Percentiles rank a stretch among this genome's conserved stretches.
These are phyloP conservation scores for Ligdia adustata DNA, from an alignment of 2,888 invertebrate species.

Conservation along the genomic window DNA sequence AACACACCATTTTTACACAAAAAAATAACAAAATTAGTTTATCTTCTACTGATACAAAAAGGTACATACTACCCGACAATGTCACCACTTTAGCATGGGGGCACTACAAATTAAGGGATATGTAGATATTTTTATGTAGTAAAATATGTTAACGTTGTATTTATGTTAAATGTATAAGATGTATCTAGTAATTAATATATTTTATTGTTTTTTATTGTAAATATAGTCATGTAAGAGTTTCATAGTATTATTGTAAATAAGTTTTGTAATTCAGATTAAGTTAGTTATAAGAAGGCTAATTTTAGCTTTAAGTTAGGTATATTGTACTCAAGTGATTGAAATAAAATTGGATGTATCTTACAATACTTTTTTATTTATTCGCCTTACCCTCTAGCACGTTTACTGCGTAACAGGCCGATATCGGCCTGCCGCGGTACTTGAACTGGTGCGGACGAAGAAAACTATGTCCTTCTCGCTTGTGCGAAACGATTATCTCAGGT, in stretches of 20 bases:
- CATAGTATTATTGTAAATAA: constrained; percentile 2
- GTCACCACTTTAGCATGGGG: constrained; percentile 25
- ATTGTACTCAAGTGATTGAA: too few relatives aligned
- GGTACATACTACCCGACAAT: constrained; percentile 9
- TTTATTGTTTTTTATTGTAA: too few relatives aligned
- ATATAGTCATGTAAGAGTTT: too few relatives aligned
- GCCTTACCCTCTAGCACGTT: too few relatives aligned
- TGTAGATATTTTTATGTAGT: not conserved
- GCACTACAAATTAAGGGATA: constrained; percentile 24
- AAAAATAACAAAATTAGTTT: constrained; percentile 31
- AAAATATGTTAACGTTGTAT: constrained; percentile 5
- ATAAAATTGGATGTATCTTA: too few relatives aligned
- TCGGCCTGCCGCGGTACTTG: constrained; percentile 28
- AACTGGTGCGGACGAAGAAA: constrained; percentile 28
- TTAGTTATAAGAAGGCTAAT: too few relatives aligned
- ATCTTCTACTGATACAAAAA: constrained; percentile 24
- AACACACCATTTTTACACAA: constrained; percentile 35
- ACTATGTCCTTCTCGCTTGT: constrained; percentile 16
- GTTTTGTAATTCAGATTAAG: too few relatives aligned
- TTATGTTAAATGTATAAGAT: constrained; percentile 1
- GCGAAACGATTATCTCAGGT: constrained; percentile 16
- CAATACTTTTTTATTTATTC: too few relatives aligned
- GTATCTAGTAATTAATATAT: not conserved
- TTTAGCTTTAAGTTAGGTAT: too few relatives aligned
- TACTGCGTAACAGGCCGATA: constrained; percentile 29